Percentiles rank a stretch among this genome's conserved stretches.
Evolutionary conservation across 2,113 vertebrate species (phyloP).

Genomic region (Chloebia gouldiae): DNA sequence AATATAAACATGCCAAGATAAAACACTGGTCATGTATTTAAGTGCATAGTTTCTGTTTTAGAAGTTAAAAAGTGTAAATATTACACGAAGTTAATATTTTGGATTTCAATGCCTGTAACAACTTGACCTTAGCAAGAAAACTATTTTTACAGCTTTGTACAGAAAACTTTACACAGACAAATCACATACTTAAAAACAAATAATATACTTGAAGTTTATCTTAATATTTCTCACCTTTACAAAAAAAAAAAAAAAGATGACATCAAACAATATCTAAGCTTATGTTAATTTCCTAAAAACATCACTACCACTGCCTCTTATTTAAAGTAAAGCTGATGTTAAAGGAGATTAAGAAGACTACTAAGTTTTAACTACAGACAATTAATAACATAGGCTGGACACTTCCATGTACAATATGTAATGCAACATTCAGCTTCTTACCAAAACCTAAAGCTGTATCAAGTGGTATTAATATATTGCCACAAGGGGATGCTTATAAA

Average conservation of each 20-base stretch:
- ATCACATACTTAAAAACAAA: background rate
- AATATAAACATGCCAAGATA: background rate
- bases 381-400: background rate
- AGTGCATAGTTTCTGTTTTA: background rate
- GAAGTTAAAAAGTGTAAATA: background rate
- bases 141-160: background rate
- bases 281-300: background rate
- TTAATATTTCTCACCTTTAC: background rate
- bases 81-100: background rate
- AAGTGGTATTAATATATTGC: conserved; percentile 13
- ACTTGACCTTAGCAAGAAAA: background rate
- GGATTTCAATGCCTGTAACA: background rate
- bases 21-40: background rate
- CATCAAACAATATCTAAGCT: background rate
- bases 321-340: background rate
- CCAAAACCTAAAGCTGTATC: background rate
- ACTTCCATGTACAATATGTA: background rate
- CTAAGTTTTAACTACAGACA: background rate
- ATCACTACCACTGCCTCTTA: background rate
- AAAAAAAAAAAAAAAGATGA: background rate
- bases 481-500: conserved; percentile 35
- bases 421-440: background rate
- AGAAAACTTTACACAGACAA: background rate
- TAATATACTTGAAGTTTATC: background rate
- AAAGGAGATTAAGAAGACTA: background rate